Percentiles rank a stretch among this genome's conserved stretches.
Conservation (phyloP, 2,113 vertebrate species). For the Erythrocebus patas region DNA sequence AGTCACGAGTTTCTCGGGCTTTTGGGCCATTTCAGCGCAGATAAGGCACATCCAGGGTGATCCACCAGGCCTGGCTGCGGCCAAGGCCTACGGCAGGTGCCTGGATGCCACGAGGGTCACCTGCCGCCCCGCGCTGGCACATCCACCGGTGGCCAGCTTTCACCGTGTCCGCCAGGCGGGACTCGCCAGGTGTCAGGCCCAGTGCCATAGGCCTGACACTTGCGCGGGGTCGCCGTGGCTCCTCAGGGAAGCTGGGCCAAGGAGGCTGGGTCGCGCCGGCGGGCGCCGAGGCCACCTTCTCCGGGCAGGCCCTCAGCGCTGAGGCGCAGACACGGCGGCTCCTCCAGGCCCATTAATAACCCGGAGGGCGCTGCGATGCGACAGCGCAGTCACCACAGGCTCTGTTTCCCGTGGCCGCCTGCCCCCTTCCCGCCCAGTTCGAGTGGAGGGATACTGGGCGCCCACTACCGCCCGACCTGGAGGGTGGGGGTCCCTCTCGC, state of each 20-base stretch:
- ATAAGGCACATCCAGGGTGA: background rate
- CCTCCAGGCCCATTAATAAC: conserved; percentile 75
- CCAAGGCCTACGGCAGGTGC: background rate
- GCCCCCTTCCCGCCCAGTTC: background rate
- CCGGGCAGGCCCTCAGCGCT: background rate
- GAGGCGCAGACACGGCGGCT: conserved; percentile 68
- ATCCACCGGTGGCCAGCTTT: background rate
- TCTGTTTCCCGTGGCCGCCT: background rate
- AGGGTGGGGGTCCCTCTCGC: background rate
- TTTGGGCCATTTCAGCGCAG: background rate
- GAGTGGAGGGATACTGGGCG: background rate
- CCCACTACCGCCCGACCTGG: background rate
- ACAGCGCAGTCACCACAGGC: conserved; percentile 52
- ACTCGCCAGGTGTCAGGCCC: background rate
- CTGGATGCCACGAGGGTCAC: fast-evolving
- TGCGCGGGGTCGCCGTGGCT: background rate
- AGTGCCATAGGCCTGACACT: background rate
- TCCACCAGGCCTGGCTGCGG: background rate
- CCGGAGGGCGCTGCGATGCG: conserved; percentile 47
- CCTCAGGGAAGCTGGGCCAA: background rate
- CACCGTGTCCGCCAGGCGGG: too few species aligned
- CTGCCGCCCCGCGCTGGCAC: fast-evolving
- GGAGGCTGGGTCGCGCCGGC: background rate
- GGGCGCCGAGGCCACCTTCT: background rate
- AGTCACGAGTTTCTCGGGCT: background rate